phyloP scores from a whole-genome alignment of 1,140 invertebrate genomes.

The Heliconius hermathena region DNA sequence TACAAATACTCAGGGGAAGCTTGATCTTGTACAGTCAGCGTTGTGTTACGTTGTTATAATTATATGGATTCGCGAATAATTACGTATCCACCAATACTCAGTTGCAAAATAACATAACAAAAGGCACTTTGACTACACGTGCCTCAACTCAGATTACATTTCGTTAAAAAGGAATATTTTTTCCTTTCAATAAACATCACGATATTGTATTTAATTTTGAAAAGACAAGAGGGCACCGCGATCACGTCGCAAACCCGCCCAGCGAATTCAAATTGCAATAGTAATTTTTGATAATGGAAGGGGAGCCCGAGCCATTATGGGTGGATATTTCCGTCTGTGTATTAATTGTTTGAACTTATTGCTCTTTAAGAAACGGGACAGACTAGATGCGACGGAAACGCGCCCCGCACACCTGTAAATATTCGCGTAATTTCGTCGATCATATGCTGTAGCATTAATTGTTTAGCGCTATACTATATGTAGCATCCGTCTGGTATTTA shows the following conservation, averaged over 20 bases:
- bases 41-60: slow-evolving; percentile 10
- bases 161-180: slow-evolving; percentile 50
- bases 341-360: slow-evolving; percentile 69
- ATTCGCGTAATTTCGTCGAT: slow-evolving; percentile 62
- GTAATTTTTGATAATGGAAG: slow-evolving; percentile 76
- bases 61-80: slow-evolving; percentile 1
- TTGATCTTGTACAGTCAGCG: background rate
- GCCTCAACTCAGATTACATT: slow-evolving; percentile 67
- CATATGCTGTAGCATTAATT: slow-evolving; percentile 56
- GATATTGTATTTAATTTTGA: slow-evolving; percentile 68
- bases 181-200: slow-evolving; percentile 45
- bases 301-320: slow-evolving; percentile 69
- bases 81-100: slow-evolving; percentile 6
- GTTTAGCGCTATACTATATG: slow-evolving; percentile 57
- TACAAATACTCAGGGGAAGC: background rate
- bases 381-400: slow-evolving; percentile 67
- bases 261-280: slow-evolving; percentile 73
- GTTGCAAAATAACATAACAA: slow-evolving; percentile 66
- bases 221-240: slow-evolving; percentile 67
- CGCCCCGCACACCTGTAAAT: slow-evolving; percentile 65
- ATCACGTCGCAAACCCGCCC: slow-evolving; percentile 65
- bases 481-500: slow-evolving; percentile 62
- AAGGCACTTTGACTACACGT: slow-evolving; percentile 66
- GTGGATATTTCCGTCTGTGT: slow-evolving; percentile 72
- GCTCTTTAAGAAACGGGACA: slow-evolving; percentile 56